phyloP scores from a whole-genome alignment of 2,888 invertebrate species.

The Spatulosminthurus flaviceps region DNA sequence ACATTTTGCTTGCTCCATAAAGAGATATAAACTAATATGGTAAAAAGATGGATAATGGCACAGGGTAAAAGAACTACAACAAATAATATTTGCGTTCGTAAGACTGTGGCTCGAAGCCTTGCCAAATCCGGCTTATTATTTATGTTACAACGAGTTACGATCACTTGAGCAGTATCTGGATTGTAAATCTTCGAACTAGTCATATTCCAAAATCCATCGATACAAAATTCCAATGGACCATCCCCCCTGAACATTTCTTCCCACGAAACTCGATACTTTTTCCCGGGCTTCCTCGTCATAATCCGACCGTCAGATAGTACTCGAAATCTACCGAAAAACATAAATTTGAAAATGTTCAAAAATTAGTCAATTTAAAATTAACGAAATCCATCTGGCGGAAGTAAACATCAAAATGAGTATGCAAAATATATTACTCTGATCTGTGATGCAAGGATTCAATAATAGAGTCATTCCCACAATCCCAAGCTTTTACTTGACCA shows the following conservation, averaged over 20 bases:
- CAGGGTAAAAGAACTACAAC: neutral
- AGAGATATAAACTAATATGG: slow-evolving; percentile 57
- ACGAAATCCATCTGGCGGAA: too few species aligned
- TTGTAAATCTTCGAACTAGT: neutral
- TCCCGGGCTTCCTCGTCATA: neutral
- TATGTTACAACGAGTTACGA: neutral
- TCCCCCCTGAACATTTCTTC: neutral
- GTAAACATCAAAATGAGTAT: neutral
- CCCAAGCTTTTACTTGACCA: neutral
- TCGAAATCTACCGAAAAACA: neutral
- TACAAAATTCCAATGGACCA: neutral
- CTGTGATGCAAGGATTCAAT: neutral
- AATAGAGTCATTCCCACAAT: neutral
- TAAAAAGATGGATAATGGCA: slow-evolving; percentile 53
- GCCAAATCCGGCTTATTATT: neutral
- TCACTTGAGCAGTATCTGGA: neutral
- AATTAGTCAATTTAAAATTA: neutral
- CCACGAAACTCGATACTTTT: neutral
- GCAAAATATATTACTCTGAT: neutral
- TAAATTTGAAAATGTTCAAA: neutral
- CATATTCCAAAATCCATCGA: neutral
- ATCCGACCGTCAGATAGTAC: slow-evolving; percentile 11
- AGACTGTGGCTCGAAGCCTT: neutral
- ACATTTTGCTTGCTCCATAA: slow-evolving; percentile 62
- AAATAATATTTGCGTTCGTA: neutral